Conservation (phyloP, 2,113 vertebrate genomes). For the Cololabis saira region DNA sequence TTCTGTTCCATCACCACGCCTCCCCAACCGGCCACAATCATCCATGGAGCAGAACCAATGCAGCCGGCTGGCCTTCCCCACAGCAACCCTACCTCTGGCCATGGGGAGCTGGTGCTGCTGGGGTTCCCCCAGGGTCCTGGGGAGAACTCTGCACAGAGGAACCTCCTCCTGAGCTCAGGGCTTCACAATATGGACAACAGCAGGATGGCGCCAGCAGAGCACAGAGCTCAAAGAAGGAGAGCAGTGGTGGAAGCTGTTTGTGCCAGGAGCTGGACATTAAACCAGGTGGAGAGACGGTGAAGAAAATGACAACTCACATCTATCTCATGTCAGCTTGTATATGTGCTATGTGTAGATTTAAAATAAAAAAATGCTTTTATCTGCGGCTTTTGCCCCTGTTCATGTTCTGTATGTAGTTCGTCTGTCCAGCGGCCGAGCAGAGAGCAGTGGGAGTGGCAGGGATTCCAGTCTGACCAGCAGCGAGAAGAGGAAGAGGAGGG, state of each 20-base stretch:
- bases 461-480: constrained; percentile 30
- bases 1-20: constrained; percentile 21
- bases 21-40: background rate
- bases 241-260: constrained; percentile 7
- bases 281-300: constrained; percentile 68
- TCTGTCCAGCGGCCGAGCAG: constrained; percentile 45
- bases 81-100: constrained; percentile 13
- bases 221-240: constrained; percentile 18
- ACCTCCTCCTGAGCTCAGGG: constrained; percentile 18
- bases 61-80: constrained; percentile 6
- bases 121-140: background rate
- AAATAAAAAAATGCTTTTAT: background rate
- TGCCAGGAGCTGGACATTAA: constrained; percentile 71
- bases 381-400: background rate
- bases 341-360: background rate
- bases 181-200: background rate
- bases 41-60: constrained; percentile 14
- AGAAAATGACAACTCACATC: background rate
- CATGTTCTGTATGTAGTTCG: constrained; percentile 56
- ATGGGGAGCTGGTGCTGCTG: background rate
- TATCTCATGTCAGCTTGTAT: background rate
- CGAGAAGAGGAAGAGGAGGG: constrained; percentile 36
- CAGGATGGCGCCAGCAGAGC: constrained; percentile 3
- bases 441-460: constrained; percentile 57
- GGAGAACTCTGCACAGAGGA: constrained; percentile 28